Evolutionary conservation across 2,797 vertebrate genomes (phyloP).

Genomic region (Spatula clypeata): DNA sequence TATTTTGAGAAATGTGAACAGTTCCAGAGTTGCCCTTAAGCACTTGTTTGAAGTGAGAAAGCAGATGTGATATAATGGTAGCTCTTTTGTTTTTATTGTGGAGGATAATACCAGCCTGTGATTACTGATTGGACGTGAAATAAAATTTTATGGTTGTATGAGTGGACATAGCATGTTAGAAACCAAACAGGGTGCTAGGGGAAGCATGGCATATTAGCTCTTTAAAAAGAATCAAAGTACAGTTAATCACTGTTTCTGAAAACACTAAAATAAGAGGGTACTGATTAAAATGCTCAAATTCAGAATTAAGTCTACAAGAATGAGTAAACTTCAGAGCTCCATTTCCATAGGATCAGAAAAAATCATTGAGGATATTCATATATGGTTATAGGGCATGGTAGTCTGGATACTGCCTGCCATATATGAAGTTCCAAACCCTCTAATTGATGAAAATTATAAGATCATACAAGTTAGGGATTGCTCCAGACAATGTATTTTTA

Average conservation of each 20-base stretch:
- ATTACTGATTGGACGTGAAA: neutral
- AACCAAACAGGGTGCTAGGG: neutral
- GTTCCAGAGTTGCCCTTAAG: neutral
- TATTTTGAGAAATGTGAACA: neutral
- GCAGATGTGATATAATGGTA: conserved; percentile 5
- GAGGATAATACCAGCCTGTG: neutral
- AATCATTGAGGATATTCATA: conserved; percentile 1
- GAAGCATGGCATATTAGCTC: neutral
- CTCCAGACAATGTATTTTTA: neutral
- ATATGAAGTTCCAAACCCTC: neutral
- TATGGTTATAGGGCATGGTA: neutral
- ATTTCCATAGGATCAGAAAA: neutral
- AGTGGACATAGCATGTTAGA: neutral
- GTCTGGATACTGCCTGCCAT: neutral
- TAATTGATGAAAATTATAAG: neutral
- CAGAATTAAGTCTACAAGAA: neutral
- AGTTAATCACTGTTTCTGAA: conserved; percentile 11
- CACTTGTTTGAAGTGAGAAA: conserved; percentile 5
- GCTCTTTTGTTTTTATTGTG: neutral
- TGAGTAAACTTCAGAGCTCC: too few relatives aligned
- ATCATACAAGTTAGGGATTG: neutral
- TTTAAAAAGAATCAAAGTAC: neutral
- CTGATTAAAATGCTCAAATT: neutral
- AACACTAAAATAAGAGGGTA: conserved; percentile 2
- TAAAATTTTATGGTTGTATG: neutral